Evolutionary conservation across 1,140 invertebrate genomes (phyloP).

Genomic region (Drosophila burlai): DNA sequence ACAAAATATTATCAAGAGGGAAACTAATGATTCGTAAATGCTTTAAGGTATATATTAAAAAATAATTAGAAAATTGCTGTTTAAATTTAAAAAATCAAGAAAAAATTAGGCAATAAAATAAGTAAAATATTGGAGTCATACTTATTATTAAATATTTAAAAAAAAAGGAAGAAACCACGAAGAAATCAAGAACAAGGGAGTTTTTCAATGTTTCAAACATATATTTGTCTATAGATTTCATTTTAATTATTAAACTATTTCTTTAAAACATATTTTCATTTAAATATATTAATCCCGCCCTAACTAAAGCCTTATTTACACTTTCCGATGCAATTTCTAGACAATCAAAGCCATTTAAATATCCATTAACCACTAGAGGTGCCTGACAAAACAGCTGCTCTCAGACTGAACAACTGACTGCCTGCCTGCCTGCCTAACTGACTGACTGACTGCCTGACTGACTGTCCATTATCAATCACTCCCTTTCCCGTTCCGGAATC

Average conservation of each 20-base stretch:
- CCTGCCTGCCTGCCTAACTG: neutral
- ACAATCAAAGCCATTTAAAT: constrained; percentile 41
- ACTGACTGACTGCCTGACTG: neutral
- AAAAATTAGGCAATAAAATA: no score
- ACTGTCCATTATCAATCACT: constrained; percentile 58
- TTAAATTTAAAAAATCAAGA: no score
- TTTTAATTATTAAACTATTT: neutral
- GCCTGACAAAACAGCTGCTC: constrained; percentile 62
- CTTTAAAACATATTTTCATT: neutral
- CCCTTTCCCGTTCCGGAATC: constrained; percentile 13
- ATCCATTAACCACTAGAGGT: constrained; percentile 24
- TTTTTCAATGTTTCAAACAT: no score
- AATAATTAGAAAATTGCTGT: neutral
- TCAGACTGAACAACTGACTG: constrained; percentile 5
- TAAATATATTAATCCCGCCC: neutral
- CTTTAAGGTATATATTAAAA: neutral
- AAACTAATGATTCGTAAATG: neutral
- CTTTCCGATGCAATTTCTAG: neutral
- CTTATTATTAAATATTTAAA: no score
- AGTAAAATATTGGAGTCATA: no score
- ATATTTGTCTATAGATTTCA: neutral
- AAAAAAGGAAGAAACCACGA: no score
- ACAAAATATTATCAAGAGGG: neutral
- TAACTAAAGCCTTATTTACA: neutral
- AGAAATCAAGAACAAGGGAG: no score